Base-by-base conservation (phyloP, 2,797 vertebrate genomes). In the Parauchenoglanis ngamensis region DNA sequence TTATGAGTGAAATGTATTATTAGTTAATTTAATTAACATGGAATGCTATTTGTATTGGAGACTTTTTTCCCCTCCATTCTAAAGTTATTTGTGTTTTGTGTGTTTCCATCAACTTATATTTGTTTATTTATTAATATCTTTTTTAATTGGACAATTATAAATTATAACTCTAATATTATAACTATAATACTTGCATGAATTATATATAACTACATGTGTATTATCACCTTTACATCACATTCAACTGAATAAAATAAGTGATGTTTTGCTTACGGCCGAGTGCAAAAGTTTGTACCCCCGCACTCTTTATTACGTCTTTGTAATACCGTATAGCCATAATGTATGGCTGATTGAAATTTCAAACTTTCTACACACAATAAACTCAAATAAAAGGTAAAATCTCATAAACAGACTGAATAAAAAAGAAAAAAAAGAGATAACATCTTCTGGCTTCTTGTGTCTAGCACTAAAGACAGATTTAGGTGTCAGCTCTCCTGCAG, bases 401-500 rank as follows among this genome's bases (percentile, higher is more conserved):
- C 5, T n/a, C 2, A 25, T 1, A 7, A 23, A 59, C 4, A 57
- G 28, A 31, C 8, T 44, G 25, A 78, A 7, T 15, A 72, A 28
- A 7, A 86, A 52, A 31, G 56, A 82, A 63, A 15, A 54, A 57
- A 8, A 17, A 68, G 15, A 68, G 44, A 2, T 8, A 59, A 23
- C 49, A 31, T 28, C 10, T 46, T 44, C 10, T 1, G 23, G 19
- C 19, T n/a, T 23, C 52, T 84, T 57, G 25, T 76, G 19, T 56
- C 44, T 46, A 40, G 77, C 77, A 80, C 88, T 86, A 75, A 87
- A 57, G 78, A 87, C 65, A 76, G 88, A 89, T 35, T 88, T 91
- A 92, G 90, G 89, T 89, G 91, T 80, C 61, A 89, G 90, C 87
- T 90, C 78, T 77, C 87, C 86, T 46, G 68, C 23, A 35, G 31